Conservation (phyloP, 1,140 invertebrate genomes). For the Calliopsis andreniformis region DNA sequence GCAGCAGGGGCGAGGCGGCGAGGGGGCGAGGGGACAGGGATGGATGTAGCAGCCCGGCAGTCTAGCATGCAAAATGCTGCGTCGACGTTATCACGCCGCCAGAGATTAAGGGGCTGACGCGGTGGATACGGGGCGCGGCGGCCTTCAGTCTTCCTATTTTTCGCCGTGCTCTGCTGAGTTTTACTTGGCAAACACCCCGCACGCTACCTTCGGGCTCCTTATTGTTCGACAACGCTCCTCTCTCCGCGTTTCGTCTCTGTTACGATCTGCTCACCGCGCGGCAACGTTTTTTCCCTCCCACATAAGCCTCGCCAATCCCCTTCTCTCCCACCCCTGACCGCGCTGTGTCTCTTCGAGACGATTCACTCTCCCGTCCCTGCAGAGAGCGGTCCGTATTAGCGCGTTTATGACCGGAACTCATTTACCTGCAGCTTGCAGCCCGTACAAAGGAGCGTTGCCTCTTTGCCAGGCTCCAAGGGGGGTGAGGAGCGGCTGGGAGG, state of each 20-base stretch:
- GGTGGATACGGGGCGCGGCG: constrained; percentile 62
- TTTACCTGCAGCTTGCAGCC: constrained; percentile 22
- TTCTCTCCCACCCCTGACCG: too few species aligned
- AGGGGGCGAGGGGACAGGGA: constrained; percentile 32
- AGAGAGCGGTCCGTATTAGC: constrained; percentile 12
- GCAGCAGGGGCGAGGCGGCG: neutral
- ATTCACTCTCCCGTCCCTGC: constrained; percentile 16
- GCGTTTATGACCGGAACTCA: constrained; percentile 37
- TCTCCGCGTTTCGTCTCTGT: constrained; percentile 43
- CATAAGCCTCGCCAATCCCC: neutral
- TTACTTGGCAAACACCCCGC: constrained; percentile 72
- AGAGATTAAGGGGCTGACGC: constrained; percentile 73
- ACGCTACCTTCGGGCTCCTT: constrained; percentile 61
- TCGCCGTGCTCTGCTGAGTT: constrained; percentile 70
- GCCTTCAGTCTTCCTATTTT: constrained; percentile 66
- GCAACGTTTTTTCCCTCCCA: constrained; percentile 15
- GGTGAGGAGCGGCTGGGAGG: neutral
- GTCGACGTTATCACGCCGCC: constrained; percentile 74
- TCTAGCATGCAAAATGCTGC: constrained; percentile 76
- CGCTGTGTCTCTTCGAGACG: constrained; percentile 34
- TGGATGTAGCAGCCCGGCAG: constrained; percentile 63
- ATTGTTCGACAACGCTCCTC: constrained; percentile 65
- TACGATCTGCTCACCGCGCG: neutral
- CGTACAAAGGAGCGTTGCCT: constrained; percentile 24
- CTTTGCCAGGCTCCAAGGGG: constrained; percentile 9